These are phyloP conservation scores for Lontra canadensis DNA, from an alignment of 2,113 vertebrate genomes.

Conservation along the genomic window DNA sequence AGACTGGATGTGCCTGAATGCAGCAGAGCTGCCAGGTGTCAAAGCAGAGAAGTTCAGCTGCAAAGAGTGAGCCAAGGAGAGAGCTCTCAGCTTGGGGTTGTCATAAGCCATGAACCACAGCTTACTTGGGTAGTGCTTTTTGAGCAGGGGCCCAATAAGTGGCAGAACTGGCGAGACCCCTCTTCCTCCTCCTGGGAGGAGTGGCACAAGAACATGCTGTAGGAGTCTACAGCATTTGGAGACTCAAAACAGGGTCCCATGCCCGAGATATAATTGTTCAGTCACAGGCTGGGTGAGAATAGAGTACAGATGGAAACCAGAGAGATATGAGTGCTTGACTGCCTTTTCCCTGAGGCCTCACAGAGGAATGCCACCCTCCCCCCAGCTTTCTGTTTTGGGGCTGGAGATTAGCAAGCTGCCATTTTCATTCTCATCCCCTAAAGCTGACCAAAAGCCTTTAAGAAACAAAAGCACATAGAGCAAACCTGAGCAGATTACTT, in stretches of 20 bases:
- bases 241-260: not conserved
- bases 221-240: not conserved
- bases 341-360: not conserved
- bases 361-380: not conserved
- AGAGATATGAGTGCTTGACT: not conserved
- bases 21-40: no score
- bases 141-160: not conserved
- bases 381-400: not conserved
- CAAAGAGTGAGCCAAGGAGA: no score
- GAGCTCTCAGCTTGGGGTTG: no score
- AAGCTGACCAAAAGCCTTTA: no score
- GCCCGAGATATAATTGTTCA: not conserved
- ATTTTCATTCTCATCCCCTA: not conserved
- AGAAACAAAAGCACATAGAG: no score
- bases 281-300: not conserved
- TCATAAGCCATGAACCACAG: no score
- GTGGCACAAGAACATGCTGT: not conserved
- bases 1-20: no score
- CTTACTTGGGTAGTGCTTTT: not conserved
- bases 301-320: not conserved
- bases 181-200: not conserved
- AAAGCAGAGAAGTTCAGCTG: no score
- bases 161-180: not conserved
- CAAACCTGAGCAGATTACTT: no score
- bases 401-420: not conserved